A percentile compares a stretch with the other conserved stretches of the same genome.
phyloP scores from a whole-genome alignment of 1,140 invertebrate species.

The Latrodectus geometricus region DNA sequence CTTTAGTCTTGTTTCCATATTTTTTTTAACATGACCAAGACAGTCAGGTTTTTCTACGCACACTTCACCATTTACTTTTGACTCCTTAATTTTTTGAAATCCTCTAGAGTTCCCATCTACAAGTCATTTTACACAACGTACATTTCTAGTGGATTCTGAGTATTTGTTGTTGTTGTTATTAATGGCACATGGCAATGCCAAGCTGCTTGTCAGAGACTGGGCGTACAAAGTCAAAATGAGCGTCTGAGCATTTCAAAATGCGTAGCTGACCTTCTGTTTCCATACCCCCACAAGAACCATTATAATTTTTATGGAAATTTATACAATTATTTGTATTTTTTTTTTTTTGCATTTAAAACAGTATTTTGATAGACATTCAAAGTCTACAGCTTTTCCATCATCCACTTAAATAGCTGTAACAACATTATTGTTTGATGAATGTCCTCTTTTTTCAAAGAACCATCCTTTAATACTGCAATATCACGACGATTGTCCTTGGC shows the following conservation, averaged over 20 bases:
- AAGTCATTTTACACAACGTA: conserved; percentile 28
- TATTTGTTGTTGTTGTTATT: too few relatives aligned
- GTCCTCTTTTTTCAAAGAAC: background rate
- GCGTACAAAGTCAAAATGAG: too few relatives aligned
- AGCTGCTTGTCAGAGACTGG: too few relatives aligned
- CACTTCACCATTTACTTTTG: conserved; percentile 52
- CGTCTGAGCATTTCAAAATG: background rate
- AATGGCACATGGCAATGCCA: too few relatives aligned
- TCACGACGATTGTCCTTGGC: background rate
- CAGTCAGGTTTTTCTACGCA: conserved; percentile 6
- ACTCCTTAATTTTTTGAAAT: conserved; percentile 46
- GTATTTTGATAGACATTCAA: background rate
- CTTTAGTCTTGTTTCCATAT: background rate
- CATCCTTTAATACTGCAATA: background rate
- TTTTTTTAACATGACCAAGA: conserved; percentile 16
- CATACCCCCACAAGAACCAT: background rate
- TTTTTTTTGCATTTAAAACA: background rate
- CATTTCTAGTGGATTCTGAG: background rate
- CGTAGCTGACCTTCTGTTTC: background rate
- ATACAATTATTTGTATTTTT: background rate
- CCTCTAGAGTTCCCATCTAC: conserved; percentile 62
- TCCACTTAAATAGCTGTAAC: background rate
- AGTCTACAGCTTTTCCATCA: background rate
- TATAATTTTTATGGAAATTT: background rate
- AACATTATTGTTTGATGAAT: background rate